Conservation (phyloP, 2,113 vertebrate species). For the Petrocephalus zakoni region DNA sequence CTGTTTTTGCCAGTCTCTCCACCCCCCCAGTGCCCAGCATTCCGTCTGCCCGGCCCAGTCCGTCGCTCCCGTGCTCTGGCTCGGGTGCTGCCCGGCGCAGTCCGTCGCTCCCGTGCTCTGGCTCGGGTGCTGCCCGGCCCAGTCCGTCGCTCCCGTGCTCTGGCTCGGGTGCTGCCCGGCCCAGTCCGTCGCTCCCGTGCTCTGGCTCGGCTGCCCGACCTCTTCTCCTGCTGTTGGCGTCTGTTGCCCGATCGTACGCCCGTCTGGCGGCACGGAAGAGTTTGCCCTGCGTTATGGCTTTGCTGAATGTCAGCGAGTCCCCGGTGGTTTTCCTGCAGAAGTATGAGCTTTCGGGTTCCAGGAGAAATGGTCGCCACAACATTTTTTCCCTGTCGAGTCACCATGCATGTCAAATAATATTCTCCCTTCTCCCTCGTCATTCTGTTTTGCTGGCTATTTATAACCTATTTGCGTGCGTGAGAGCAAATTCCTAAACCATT, state of each 20-base stretch:
- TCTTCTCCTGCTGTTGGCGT: not conserved
- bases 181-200: not conserved
- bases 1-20: not conserved
- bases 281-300: not conserved
- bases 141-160: not conserved
- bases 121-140: not conserved
- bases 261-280: not conserved
- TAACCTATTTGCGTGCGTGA: slow-evolving; percentile 2
- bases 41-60: not conserved
- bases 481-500: not conserved
- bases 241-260: not conserved
- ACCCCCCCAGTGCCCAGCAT: not conserved
- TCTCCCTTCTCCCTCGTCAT: not conserved
- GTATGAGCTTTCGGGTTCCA: not conserved
- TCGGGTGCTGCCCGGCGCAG: not conserved
- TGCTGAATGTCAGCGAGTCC: not conserved
- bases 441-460: not conserved
- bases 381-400: slow-evolving; percentile 11
- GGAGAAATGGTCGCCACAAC: not conserved
- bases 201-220: not conserved
- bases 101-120: not conserved
- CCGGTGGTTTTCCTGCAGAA: slow-evolving; percentile 6
- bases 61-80: not conserved
- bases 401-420: not conserved
- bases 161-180: not conserved